Base-by-base conservation (phyloP, 2,888 invertebrate genomes). In the Biston betularia region DNA sequence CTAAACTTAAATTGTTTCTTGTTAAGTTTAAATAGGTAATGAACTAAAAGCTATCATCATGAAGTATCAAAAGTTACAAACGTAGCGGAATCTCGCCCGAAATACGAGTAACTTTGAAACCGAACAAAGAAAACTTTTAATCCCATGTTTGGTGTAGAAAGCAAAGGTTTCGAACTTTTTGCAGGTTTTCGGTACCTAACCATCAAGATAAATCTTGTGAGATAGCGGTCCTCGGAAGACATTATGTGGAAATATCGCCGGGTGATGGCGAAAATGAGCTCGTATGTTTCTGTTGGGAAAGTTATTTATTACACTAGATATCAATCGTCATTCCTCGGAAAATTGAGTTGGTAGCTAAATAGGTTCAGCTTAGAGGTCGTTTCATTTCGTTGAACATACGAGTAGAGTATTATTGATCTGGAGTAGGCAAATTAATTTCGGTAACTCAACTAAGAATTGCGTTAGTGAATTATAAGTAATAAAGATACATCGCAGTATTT, bases 171-270 rank as follows among this genome's bases (percentile, higher is more conserved):
- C 59, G 38, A 60, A 63, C 42, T 69, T 65, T 68, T 79, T 73
- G 75, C 76, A 76, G 75, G 79, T 81, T 75, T 78, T 75, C 74
- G 75, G 77, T 78, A 24, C 24, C 24, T 24, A 76, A 75, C 80
- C 78, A 82, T 85, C 81, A 78, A 86, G 85, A 89, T 89, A 88
- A 89, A 89, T 88, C 85, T 87, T 81, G 72, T 24, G 69, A 84
- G 85, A 87, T 86, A 84, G 83, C 81, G 80, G 82, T 82, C 82
- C 79, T 72, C 75, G 73, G 75, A 82, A 80, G 79, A 85, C 86
- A 86, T 88, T 88, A 87, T 83, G 83, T 85, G 83, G 83, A 88
- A 84, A 87, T 87, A 85, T 86, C 79, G 81, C 72, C 74, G 78
- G 74, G 75, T 79, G 83, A 86, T 84, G 83, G 82, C 77, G 81